Evolutionary conservation across 2,888 invertebrate genomes (phyloP), one percentile per base, ranked within the genome.

Genomic region (Drosophila leonis): DNA sequence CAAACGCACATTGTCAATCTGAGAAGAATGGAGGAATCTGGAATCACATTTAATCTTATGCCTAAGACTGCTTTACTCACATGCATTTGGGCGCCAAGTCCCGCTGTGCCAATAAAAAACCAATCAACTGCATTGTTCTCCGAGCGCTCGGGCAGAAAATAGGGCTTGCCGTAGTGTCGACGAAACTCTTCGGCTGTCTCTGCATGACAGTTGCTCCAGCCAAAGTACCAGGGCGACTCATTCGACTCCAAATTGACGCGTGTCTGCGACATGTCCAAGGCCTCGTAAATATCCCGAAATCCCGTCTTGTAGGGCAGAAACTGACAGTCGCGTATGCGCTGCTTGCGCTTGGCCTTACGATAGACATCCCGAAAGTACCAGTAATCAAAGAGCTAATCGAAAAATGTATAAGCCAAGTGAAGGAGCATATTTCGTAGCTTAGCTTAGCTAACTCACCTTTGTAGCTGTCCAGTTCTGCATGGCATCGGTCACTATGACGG

Each of bases 41-140:
- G 13, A 35, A 48, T 29, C 18, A 31, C 31, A 49, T 4, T 2
- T 12, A 6, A n/a, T 1, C 1, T 6, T 6, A 39, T 39, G 12
- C 12, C 6, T 13, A 6, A 9, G 20, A 4, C 42, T 12, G 2
- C 7, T n/a, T 3, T 4, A 81, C 91, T 76, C 92, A 98, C 98
- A 92, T 99, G 99, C 96, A 99, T 96, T 86, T 98, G 97, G 0
- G 98, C 98, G 0, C 99, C 99, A 89, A 97, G 95, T 0, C 98
- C 98, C 0, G 97, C 96, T 35, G 97, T 98, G 1, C 99, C 99
- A 96, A 99, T 98, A 92, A 99, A 99, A 82, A 99, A 96, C 98
- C 98, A 99, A 93, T 98, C 98, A 0, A 97, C 95, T 72, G 96
- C 97, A 88, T 97, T 97, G 86, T 97, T 97, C 92, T 98, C 98